Conservation (phyloP, 2,113 vertebrate genomes). For the Ceyx cyanopectus region DNA sequence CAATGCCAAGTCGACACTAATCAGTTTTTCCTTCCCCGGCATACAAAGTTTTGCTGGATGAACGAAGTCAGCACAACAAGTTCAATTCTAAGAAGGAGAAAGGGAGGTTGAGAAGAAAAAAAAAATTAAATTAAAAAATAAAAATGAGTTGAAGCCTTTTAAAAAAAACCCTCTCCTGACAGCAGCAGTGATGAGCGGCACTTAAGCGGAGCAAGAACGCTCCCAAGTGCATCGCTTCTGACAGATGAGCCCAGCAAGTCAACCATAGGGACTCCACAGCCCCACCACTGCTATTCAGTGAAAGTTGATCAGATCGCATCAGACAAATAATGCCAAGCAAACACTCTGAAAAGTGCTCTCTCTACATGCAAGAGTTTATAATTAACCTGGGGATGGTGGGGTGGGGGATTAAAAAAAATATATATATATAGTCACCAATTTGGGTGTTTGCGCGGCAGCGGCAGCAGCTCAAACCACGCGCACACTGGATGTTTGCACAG, state of each 20-base stretch:
- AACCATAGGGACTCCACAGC: slow-evolving; percentile 23
- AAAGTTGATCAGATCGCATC: slow-evolving; percentile 68
- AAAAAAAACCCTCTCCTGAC: neutral
- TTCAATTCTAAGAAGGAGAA: neutral
- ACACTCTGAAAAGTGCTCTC: slow-evolving; percentile 20
- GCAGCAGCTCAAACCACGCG: fast-evolving
- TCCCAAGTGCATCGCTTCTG: slow-evolving; percentile 13
- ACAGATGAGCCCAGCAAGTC: slow-evolving; percentile 54
- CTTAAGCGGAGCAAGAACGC: neutral
- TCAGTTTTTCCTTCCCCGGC: neutral
- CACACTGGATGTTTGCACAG: neutral
- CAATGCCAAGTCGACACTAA: neutral
- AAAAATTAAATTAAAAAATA: neutral
- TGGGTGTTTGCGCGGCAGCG: fast-evolving
- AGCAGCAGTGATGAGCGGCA: neutral
- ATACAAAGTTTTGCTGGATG: fast-evolving
- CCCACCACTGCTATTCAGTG: neutral
- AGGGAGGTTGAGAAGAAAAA: fast-evolving
- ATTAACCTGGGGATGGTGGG: neutral
- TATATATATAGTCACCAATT: neutral
- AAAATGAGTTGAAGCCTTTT: neutral
- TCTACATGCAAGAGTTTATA: slow-evolving; percentile 28
- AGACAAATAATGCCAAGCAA: slow-evolving; percentile 43
- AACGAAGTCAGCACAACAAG: neutral
- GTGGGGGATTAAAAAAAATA: too few relatives aligned